Evolutionary conservation across 2,113 vertebrate genomes (phyloP).

Genomic region (Myotis lucifugus): DNA sequence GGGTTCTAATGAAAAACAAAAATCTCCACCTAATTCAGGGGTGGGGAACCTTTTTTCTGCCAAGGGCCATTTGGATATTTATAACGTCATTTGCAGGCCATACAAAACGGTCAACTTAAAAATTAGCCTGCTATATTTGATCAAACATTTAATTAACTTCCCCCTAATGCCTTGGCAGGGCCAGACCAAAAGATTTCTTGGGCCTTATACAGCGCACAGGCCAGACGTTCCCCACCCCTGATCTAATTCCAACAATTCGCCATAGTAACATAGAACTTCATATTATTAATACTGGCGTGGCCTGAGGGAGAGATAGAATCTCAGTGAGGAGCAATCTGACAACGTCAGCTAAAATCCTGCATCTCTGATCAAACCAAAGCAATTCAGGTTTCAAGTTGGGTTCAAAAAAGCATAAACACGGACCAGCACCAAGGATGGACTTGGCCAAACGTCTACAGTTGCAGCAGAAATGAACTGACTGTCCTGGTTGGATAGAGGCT

Average conservation of each 20-base stretch:
- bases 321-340: not conserved
- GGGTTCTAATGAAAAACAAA: slow-evolving; percentile 60
- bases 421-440: not conserved
- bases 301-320: slow-evolving; percentile 1
- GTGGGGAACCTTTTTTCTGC: too few relatives aligned
- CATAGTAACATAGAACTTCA: slow-evolving; percentile 49
- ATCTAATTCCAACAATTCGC: slow-evolving; percentile 59
- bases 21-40: slow-evolving; percentile 17
- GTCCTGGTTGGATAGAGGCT: not conserved
- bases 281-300: slow-evolving; percentile 5
- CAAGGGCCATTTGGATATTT: too few relatives aligned
- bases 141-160: too few relatives aligned
- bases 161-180: too few relatives aligned
- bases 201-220: too few relatives aligned
- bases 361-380: slow-evolving; percentile 3
- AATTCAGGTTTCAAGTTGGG: not conserved
- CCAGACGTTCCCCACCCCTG: too few relatives aligned
- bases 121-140: too few relatives aligned
- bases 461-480: not conserved
- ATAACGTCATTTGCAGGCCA: too few relatives aligned
- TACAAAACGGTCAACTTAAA: too few relatives aligned
- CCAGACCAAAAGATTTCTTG: too few relatives aligned
- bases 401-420: not conserved
- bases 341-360: not conserved
- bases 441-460: not conserved